Conservation (phyloP, 2,113 vertebrate species). For the Perccottus glenii region DNA sequence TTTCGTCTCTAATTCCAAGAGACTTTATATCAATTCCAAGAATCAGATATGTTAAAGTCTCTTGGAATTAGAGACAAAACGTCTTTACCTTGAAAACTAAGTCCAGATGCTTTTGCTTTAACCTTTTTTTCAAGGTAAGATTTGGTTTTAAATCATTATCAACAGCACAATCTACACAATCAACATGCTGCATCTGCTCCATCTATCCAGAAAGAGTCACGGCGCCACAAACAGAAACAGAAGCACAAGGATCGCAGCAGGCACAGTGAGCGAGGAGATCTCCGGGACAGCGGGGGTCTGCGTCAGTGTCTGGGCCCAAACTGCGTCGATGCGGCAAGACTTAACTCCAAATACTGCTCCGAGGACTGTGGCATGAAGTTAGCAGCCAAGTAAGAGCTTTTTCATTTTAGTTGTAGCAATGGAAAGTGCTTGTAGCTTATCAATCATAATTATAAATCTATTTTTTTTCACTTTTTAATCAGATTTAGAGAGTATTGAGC, state of each 20-base stretch:
- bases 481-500: too few species aligned
- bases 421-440: too few species aligned
- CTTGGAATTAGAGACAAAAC: too few species aligned
- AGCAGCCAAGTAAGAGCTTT: conserved; percentile 87
- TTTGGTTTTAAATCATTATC: background rate
- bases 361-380: conserved; percentile 95
- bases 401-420: too few species aligned
- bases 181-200: background rate
- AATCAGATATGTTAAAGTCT: too few species aligned
- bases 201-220: conserved; percentile 86
- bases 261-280: conserved; percentile 83
- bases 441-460: too few species aligned
- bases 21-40: too few species aligned
- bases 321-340: conserved; percentile 82
- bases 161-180: background rate
- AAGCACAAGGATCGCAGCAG: conserved; percentile 88
- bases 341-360: conserved; percentile 92
- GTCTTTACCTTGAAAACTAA: too few species aligned
- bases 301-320: conserved; percentile 91
- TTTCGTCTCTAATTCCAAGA: too few species aligned
- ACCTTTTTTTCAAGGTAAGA: too few species aligned
- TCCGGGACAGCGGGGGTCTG: conserved; percentile 76
- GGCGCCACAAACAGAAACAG: conserved; percentile 91
- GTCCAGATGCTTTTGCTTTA: too few species aligned
- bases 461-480: too few species aligned